Evolutionary conservation across 37 sponge, comb jelly and placozoan species (phyloP).

Genomic region (Eunapius fragilis): DNA sequence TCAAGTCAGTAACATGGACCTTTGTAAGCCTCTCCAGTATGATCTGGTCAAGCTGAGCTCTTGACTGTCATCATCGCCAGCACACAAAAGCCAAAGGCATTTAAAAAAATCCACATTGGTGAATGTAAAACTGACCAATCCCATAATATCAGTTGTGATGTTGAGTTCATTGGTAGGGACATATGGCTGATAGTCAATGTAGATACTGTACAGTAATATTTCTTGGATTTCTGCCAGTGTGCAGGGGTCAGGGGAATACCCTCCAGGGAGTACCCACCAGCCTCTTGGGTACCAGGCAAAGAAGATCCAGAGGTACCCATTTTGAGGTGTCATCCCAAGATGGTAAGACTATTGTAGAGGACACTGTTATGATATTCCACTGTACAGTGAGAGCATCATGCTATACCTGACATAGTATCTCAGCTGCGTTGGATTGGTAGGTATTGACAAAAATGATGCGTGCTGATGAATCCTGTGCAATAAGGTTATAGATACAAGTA

Average conservation of each 20-base stretch:
- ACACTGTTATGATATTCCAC: too few relatives aligned
- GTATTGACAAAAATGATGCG: constrained; percentile 67
- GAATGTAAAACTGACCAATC: neutral
- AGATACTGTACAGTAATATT: constrained; percentile 28
- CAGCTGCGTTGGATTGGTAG: constrained; percentile 42
- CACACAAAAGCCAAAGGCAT: neutral
- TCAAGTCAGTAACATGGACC: neutral
- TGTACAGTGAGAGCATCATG: too few relatives aligned
- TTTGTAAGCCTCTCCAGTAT: neutral
- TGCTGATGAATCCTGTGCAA: constrained; percentile 41
- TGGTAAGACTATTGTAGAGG: constrained; percentile 30
- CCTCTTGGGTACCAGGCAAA: constrained; percentile 56
- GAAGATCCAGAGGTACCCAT: constrained; percentile 56
- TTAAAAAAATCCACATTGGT: neutral
- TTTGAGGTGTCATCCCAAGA: constrained; percentile 37
- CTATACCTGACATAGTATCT: constrained; percentile 69
- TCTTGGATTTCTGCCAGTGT: neutral
- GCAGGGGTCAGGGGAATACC: constrained; percentile 33
- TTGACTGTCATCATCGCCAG: neutral
- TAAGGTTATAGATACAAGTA: constrained; percentile 9
- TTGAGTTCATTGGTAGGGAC: constrained; percentile 6
- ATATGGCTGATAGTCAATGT: constrained; percentile 53
- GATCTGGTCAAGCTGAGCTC: constrained; percentile 1
- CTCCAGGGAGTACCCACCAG: constrained; percentile 46
- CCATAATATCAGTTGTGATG: constrained; percentile 2